A percentile compares a stretch with the other conserved stretches of the same genome.
Evolutionary conservation across 2,113 vertebrate species (phyloP).

Genomic region (Perognathus longimembris): DNA sequence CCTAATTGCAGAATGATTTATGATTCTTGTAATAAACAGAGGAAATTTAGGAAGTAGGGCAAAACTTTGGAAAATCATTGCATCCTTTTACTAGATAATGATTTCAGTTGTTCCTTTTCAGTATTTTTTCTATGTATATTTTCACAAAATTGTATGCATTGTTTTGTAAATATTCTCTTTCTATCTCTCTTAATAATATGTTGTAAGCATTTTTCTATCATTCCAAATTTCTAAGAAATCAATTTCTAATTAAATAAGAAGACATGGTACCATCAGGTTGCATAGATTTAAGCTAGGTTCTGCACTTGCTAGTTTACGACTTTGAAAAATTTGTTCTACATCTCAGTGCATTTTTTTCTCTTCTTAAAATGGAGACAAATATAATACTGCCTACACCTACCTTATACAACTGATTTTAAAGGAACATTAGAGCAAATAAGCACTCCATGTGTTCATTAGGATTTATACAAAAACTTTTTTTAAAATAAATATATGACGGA

Average conservation of each 20-base stretch:
- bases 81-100: not conserved
- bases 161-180: not conserved
- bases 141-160: conserved; percentile 32
- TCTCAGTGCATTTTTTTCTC: not conserved
- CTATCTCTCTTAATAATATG: not conserved
- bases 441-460: too few relatives aligned
- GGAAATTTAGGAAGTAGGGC: not conserved
- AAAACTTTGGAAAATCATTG: not conserved
- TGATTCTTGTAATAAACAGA: conserved; percentile 11
- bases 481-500: too few relatives aligned
- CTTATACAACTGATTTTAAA: not conserved
- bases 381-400: not conserved
- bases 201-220: not conserved
- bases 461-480: too few relatives aligned
- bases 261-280: not conserved
- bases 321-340: not conserved
- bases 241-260: not conserved
- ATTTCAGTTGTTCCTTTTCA: not conserved
- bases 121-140: not conserved
- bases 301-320: not conserved
- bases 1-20: not conserved
- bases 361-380: not conserved
- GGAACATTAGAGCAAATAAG: too few relatives aligned
- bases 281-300: not conserved
- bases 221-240: not conserved